Conservation (phyloP, 2,888 invertebrate genomes). For the Metallyticus violacea region DNA sequence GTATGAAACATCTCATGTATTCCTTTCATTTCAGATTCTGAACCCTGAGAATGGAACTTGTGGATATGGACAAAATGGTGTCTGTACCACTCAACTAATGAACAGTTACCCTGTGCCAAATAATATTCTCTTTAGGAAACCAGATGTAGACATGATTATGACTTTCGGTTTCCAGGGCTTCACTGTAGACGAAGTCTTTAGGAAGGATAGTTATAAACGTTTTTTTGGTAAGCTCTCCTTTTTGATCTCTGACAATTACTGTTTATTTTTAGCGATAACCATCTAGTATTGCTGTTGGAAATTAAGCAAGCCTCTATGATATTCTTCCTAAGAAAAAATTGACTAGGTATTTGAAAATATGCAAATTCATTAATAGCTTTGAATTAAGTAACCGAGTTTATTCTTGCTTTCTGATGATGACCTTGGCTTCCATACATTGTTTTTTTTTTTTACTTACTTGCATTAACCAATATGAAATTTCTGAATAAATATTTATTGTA, state of each 20-base stretch:
- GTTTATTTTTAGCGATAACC: too few relatives aligned
- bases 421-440: too few relatives aligned
- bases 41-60: constrained; percentile 10
- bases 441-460: too few relatives aligned
- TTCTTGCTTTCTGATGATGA: too few relatives aligned
- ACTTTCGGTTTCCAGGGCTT: background rate
- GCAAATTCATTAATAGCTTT: too few relatives aligned
- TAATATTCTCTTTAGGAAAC: background rate
- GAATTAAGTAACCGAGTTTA: too few relatives aligned
- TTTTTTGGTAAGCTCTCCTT: background rate
- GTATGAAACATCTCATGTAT: background rate
- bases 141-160: background rate
- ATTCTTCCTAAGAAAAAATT: too few relatives aligned
- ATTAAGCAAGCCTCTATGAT: too few relatives aligned
- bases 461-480: too few relatives aligned
- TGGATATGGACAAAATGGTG: background rate
- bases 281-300: too few relatives aligned
- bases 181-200: background rate
- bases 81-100: background rate
- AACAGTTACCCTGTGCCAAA: background rate
- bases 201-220: background rate
- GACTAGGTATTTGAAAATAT: too few relatives aligned
- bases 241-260: background rate
- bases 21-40: background rate
- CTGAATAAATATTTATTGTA: too few relatives aligned